phyloP scores from a whole-genome alignment of 2,113 vertebrate species.

The Rousettus leschenaultii region DNA sequence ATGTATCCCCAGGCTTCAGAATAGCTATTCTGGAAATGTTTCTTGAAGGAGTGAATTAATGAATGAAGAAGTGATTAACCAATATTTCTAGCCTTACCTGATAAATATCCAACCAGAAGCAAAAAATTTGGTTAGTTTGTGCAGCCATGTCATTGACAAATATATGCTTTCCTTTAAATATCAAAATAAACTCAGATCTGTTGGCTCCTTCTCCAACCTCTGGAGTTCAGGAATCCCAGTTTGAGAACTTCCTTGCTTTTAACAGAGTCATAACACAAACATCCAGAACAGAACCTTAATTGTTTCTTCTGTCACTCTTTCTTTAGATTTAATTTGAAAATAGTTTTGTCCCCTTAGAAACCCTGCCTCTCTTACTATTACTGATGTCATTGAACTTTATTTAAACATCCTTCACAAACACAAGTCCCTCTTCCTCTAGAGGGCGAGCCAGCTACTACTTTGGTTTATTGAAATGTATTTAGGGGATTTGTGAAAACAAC shows the following conservation, averaged over 20 bases:
- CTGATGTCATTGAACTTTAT: not conserved
- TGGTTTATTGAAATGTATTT: not conserved
- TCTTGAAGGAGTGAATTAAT: not conserved
- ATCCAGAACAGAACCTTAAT: not conserved
- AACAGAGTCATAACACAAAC: not conserved
- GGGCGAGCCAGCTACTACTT: not conserved
- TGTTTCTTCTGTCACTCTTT: not conserved
- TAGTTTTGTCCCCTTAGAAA: not conserved
- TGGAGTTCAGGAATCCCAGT: not conserved
- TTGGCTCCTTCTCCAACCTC: not conserved
- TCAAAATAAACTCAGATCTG: not conserved
- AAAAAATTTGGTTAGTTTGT: not conserved
- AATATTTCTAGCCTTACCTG: not conserved
- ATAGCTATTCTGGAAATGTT: not conserved
- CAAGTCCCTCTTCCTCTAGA: not conserved
- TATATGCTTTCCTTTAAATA: not conserved
- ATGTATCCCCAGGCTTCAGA: not conserved
- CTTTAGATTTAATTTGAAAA: not conserved
- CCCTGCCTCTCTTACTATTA: not conserved
- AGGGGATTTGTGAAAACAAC: not conserved
- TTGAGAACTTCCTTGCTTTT: not conserved
- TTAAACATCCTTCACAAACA: not conserved
- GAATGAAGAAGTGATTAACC: not conserved
- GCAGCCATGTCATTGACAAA: not conserved
- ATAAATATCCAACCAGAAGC: not conserved